Evolutionary conservation across 2,113 vertebrate species (phyloP).

Genomic region (Protobothrops mucrosquamatus): DNA sequence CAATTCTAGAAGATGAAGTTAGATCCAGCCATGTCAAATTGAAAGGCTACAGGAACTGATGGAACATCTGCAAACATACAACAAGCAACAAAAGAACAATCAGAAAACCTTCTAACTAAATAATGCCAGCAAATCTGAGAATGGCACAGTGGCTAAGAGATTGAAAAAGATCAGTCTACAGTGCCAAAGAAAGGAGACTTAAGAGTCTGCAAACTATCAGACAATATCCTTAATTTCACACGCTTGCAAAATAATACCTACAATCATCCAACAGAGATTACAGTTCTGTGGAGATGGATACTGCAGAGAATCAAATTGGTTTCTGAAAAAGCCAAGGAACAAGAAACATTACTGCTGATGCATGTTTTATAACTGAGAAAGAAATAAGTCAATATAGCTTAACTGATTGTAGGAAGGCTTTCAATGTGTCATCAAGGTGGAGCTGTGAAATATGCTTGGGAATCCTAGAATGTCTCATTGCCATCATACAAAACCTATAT

Average conservation of each 20-base stretch:
- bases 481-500: background rate
- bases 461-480: background rate
- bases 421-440: background rate
- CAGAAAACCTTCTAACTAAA: background rate
- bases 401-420: background rate
- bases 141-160: background rate
- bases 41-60: background rate
- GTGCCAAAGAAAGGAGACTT: background rate
- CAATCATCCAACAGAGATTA: background rate
- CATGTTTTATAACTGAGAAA: background rate
- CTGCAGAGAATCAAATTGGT: background rate
- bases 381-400: background rate
- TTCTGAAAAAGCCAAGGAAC: background rate
- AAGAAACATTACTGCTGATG: background rate
- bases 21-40: background rate
- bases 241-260: background rate
- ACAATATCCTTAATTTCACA: background rate
- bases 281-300: background rate
- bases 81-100: background rate
- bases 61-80: background rate
- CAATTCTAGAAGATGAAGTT: background rate
- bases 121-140: background rate
- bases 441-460: background rate
- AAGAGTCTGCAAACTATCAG: background rate
- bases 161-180: background rate